A percentile compares a stretch with the other conserved stretches of the same genome.
Conservation (phyloP, 2,888 invertebrate species). For the Gari tellinella region DNA sequence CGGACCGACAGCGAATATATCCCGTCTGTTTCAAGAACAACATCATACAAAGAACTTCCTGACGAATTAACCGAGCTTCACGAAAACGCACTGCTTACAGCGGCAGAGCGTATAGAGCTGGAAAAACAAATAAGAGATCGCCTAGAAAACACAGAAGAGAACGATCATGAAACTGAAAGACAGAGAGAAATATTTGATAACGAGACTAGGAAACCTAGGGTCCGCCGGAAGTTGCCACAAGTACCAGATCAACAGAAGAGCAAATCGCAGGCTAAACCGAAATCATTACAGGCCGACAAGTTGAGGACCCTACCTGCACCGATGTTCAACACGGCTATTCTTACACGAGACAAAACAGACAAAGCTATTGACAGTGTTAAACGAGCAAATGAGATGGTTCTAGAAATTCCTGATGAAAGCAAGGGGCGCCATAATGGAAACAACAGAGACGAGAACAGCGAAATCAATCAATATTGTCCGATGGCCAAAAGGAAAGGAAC, state of each 20-base stretch:
- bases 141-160: neutral
- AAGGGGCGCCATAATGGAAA: neutral
- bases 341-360: conserved; percentile 15
- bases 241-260: conserved; percentile 3
- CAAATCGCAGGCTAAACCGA: neutral
- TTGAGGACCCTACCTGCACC: conserved; percentile 1
- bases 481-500: neutral
- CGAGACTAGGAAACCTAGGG: neutral
- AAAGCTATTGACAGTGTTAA: neutral
- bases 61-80: conserved; percentile 16
- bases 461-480: conserved; percentile 20
- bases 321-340: conserved; percentile 24
- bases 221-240: conserved; percentile 7
- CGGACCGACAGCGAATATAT: conserved; percentile 51
- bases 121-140: conserved; percentile 34
- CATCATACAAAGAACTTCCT: conserved; percentile 37
- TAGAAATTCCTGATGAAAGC: conserved; percentile 1
- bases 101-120: conserved; percentile 57
- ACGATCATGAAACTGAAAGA: neutral
- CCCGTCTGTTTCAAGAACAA: conserved; percentile 51
- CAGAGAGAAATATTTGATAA: neutral
- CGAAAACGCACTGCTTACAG: conserved; percentile 43
- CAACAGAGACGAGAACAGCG: neutral
- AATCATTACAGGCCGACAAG: neutral
- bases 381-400: neutral